These are phyloP conservation scores for Chironomus tentans DNA, from an alignment of 2,888 invertebrate genomes.

Conservation along the genomic window DNA sequence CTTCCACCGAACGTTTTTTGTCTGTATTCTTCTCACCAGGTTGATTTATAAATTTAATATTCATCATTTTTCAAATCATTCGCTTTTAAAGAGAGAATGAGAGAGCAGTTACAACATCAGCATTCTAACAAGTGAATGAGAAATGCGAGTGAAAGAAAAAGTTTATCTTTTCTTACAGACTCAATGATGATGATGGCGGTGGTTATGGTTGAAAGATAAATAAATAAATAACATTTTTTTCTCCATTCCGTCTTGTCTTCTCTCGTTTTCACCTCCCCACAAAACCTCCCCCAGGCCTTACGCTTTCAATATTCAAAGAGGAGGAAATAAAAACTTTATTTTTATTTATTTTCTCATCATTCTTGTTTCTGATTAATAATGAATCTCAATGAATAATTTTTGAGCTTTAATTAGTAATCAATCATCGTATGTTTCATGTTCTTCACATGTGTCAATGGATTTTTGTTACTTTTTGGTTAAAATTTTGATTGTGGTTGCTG, in stretches of 20 bases:
- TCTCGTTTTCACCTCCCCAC: background rate
- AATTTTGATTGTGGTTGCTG: too few species aligned
- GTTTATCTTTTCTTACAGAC: background rate
- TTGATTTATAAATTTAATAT: constrained; percentile 22
- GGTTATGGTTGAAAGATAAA: background rate
- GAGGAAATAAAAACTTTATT: too few species aligned
- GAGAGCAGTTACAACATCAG: background rate
- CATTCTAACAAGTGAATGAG: background rate
- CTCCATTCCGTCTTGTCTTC: background rate
- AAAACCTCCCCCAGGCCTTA: background rate
- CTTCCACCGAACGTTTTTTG: background rate
- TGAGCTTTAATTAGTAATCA: constrained; percentile 20
- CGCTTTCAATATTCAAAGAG: too few species aligned
- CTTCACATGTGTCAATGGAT: background rate
- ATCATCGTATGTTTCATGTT: background rate
- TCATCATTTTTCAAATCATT: constrained; percentile 11
- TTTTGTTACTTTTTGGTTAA: too few species aligned
- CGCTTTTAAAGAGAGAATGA: too few species aligned
- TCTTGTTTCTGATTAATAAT: constrained; percentile 4
- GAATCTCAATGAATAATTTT: background rate
- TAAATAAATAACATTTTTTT: background rate
- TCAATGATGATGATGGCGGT: too few species aligned
- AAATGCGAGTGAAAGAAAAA: background rate
- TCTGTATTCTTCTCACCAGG: background rate
- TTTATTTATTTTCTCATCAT: too few species aligned